Evolutionary conservation across 2,888 invertebrate genomes (phyloP).

Genomic region (Xestoiulus laeticollis): DNA sequence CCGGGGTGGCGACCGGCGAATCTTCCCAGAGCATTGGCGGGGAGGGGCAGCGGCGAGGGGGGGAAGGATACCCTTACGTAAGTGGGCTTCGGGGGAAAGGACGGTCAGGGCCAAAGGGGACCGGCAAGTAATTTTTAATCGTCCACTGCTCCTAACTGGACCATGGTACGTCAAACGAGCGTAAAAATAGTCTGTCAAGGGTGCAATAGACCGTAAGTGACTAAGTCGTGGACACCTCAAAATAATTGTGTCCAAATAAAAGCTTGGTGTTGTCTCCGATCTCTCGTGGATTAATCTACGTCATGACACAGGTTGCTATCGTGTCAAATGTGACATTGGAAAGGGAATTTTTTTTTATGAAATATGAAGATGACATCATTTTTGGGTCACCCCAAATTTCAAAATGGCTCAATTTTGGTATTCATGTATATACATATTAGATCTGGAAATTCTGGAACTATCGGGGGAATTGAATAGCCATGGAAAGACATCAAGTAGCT

Average conservation of each 20-base stretch:
- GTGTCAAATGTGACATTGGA: no score
- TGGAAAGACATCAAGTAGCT: no score
- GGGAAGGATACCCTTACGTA: constrained; percentile 30
- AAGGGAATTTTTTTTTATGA: no score
- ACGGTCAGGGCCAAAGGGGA: neutral
- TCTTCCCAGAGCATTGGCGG: constrained; percentile 30
- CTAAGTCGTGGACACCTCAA: neutral
- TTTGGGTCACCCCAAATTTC: no score
- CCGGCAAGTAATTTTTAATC: constrained; percentile 16
- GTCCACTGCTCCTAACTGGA: neutral
- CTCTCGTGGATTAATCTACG: no score
- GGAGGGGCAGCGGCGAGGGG: constrained; percentile 21
- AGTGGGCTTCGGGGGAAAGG: neutral
- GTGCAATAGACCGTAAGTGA: neutral
- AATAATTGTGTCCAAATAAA: neutral
- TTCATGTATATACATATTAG: no score
- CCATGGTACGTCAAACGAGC: neutral
- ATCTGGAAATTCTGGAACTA: no score
- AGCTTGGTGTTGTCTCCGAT: no score
- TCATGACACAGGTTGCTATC: no score
- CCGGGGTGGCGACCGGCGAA: constrained; percentile 16
- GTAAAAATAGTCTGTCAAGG: neutral
- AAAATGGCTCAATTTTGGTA: no score
- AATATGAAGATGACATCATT: no score
- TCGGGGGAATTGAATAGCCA: no score